Conservation (phyloP, 2,113 vertebrate genomes). For the Pseudorasbora parva region DNA sequence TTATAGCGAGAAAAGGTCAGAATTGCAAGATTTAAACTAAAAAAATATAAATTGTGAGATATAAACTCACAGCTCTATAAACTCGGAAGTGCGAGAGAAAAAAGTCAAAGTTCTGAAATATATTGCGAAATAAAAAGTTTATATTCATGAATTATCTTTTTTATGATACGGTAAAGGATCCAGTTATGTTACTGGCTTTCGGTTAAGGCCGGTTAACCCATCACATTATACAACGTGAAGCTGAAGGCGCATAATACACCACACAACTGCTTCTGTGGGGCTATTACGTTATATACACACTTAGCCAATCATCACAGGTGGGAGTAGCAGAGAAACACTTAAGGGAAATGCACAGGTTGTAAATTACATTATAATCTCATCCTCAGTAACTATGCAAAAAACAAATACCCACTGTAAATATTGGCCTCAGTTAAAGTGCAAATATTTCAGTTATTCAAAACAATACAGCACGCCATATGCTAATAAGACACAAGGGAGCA, state of each 20-base stretch:
- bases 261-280: background rate
- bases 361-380: constrained; percentile 15
- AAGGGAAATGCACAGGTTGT: constrained; percentile 21
- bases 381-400: background rate
- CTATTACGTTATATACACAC: constrained; percentile 10
- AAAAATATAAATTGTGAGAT: too few species aligned
- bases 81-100: too few species aligned
- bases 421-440: background rate
- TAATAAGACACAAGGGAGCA: constrained; percentile 3
- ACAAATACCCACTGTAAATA: background rate
- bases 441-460: constrained; percentile 19
- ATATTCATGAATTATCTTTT: too few species aligned
- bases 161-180: background rate
- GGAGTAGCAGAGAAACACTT: constrained; percentile 64
- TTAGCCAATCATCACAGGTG: constrained; percentile 33
- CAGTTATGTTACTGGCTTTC: background rate
- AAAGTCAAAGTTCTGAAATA: too few species aligned
- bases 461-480: background rate
- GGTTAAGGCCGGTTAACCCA: background rate
- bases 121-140: too few species aligned
- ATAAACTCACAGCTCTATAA: too few species aligned
- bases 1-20: too few species aligned
- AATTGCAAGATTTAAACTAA: too few species aligned
- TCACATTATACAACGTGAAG: background rate
- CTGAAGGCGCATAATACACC: background rate